Percentiles rank a stretch among this genome's conserved stretches.
These are phyloP conservation scores for Acanthoscelides obtectus DNA, from an alignment of 2,888 invertebrate genomes.

Conservation along the genomic window DNA sequence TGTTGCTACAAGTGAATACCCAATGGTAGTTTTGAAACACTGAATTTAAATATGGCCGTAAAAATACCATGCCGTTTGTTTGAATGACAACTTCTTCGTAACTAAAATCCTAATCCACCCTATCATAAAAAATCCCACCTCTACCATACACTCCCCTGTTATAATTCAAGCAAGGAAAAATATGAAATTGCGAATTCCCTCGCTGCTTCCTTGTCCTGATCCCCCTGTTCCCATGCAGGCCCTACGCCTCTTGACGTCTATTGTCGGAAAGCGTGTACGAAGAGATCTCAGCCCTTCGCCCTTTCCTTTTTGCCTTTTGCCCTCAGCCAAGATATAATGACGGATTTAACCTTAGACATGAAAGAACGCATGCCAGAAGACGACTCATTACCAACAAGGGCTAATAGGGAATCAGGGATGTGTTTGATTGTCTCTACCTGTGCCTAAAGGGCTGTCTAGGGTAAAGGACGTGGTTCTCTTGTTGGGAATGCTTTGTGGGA, in stretches of 20 bases:
- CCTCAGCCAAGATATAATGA: slow-evolving; percentile 47
- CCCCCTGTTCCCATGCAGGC: slow-evolving; percentile 25
- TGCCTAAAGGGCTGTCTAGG: not conserved
- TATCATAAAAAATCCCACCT: no score
- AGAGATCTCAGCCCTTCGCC: slow-evolving; percentile 19
- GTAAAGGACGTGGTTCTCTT: not conserved
- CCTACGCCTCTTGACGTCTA: slow-evolving; percentile 48
- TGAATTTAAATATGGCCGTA: no score
- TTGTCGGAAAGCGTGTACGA: slow-evolving; percentile 47
- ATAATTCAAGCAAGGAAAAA: slow-evolving; percentile 22
- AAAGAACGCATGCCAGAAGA: not conserved
- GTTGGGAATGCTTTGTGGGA: no score
- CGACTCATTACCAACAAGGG: not conserved
- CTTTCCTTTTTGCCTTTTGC: no score
- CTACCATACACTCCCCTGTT: no score
- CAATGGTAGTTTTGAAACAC: no score
- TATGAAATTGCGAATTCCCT: slow-evolving; percentile 24
- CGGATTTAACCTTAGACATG: slow-evolving; percentile 41
- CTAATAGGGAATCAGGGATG: not conserved
- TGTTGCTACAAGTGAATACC: no score
- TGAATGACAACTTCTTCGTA: no score
- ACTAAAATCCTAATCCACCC: no score
- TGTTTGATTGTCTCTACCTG: not conserved
- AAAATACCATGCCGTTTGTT: no score
- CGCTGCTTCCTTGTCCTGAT: slow-evolving; percentile 8